phyloP scores from a whole-genome alignment of 2,113 vertebrate genomes.

The Varanus komodoensis region DNA sequence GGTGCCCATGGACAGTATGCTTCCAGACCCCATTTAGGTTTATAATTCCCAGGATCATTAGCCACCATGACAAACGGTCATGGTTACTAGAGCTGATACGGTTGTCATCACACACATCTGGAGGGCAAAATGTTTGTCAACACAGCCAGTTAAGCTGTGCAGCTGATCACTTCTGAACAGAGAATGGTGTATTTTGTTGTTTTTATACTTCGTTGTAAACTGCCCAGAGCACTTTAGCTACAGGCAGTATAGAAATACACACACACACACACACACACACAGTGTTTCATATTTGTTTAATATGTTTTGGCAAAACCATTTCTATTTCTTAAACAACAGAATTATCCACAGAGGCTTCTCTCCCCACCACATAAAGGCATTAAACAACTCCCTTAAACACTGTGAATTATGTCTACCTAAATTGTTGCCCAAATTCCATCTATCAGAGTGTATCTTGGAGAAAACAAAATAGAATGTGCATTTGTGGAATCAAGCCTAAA shows the following conservation, averaged over 20 bases:
- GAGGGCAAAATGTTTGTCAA: not conserved
- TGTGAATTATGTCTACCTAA: not conserved
- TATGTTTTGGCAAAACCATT: slow-evolving; percentile 17
- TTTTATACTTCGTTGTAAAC: no score
- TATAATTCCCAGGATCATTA: no score
- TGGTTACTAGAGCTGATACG: no score
- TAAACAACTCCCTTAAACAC: not conserved
- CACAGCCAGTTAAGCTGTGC: not conserved
- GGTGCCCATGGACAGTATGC: no score
- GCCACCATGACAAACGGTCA: no score
- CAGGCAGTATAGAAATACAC: no score
- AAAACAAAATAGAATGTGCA: not conserved
- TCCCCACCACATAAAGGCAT: not conserved
- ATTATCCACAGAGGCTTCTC: not conserved
- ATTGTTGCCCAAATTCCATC: not conserved
- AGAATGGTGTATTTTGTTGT: not conserved
- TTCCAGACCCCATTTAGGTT: no score
- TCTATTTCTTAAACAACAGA: slow-evolving; percentile 27
- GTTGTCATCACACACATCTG: no score
- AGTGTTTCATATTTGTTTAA: accelerated
- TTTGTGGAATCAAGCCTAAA: not conserved
- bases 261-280: not conserved
- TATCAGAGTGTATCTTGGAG: not conserved
- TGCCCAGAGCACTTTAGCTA: no score
- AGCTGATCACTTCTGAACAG: not conserved